Conservation (phyloP, 2,888 invertebrate species). For the Cremastinae sp. region DNA sequence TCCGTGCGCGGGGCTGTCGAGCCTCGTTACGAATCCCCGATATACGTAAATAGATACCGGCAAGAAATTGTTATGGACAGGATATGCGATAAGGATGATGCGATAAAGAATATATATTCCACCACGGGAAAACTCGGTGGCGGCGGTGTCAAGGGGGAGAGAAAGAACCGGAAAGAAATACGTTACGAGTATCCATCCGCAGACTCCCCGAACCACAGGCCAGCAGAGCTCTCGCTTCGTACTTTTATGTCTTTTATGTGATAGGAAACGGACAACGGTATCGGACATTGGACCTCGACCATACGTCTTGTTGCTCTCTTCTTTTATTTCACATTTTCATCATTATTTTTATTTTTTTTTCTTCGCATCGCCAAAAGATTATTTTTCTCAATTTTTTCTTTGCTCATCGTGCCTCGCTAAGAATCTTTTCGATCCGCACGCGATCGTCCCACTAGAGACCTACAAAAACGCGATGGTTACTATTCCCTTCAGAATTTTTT, state of each 20-base stretch:
- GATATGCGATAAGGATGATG: background rate
- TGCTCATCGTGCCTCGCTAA: no score
- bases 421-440: no score
- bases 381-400: no score
- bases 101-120: background rate
- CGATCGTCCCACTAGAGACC: no score
- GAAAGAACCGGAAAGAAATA: background rate
- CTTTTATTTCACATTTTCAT: constrained; percentile 6
- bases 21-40: background rate
- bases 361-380: no score
- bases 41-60: background rate
- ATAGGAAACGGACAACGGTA: background rate
- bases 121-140: background rate
- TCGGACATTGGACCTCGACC: constrained; percentile 4
- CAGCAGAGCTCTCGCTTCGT: no score
- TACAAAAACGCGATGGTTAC: no score
- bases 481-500: no score
- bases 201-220: background rate
- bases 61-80: constrained; percentile 15
- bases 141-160: no score
- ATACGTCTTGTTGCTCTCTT: constrained; percentile 3
- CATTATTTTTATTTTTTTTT: constrained; percentile 1
- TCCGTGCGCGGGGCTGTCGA: background rate
- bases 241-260: constrained; percentile 14
- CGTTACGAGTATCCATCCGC: background rate